Percentiles rank a stretch among this genome's conserved stretches.
Conservation (phyloP, 1,140 invertebrate species). For the Metaphire vulgaris region DNA sequence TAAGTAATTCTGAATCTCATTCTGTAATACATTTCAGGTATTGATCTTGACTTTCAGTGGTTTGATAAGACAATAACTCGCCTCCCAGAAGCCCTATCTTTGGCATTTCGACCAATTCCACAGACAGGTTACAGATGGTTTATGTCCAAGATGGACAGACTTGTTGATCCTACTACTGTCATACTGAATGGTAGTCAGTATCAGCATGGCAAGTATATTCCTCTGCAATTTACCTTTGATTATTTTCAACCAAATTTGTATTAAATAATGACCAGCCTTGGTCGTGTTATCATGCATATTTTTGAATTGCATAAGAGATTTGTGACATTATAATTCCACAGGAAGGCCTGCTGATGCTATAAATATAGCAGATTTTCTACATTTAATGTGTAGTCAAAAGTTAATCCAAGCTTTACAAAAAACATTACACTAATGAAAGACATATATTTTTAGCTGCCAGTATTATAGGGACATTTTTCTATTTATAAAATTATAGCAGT, state of each 20-base stretch:
- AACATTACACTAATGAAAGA: no score
- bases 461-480: no score
- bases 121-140: conserved; percentile 32
- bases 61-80: conserved; percentile 39
- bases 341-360: not conserved
- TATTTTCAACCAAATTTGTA: not conserved
- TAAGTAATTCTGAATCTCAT: not conserved
- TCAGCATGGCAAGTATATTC: conserved; percentile 35
- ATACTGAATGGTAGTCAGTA: conserved; percentile 41
- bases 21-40: conserved; percentile 30
- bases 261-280: not conserved
- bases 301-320: not conserved
- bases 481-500: no score
- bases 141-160: conserved; percentile 35
- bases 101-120: conserved; percentile 35
- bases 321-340: not conserved
- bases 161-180: conserved; percentile 38
- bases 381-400: no score
- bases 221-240: not conserved
- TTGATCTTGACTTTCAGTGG: conserved; percentile 35
- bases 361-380: not conserved
- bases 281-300: no score
- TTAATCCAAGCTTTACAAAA: no score
- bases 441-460: no score
- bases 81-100: conserved; percentile 38